phyloP scores from a whole-genome alignment of 2,797 vertebrate species.

The Gymnothorax javanicus region DNA sequence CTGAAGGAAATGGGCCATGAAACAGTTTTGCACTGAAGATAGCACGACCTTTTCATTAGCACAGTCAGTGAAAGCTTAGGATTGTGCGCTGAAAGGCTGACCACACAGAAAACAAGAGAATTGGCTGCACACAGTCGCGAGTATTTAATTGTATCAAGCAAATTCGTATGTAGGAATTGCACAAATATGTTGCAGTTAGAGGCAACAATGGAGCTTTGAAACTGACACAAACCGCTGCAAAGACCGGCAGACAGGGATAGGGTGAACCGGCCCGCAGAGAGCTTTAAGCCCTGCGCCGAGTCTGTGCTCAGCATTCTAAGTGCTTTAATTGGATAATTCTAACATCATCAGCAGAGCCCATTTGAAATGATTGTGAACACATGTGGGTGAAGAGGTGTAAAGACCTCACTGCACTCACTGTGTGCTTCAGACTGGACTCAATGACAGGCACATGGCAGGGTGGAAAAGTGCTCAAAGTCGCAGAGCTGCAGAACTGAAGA shows the following conservation, averaged over 20 bases:
- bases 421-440: background rate
- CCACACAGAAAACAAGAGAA: constrained; percentile 77
- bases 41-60: constrained; percentile 71
- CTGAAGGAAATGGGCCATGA: constrained; percentile 75
- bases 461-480: background rate
- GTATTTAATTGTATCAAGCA: constrained; percentile 79
- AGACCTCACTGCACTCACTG: background rate
- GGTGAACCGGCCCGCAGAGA: constrained; percentile 50
- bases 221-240: constrained; percentile 30
- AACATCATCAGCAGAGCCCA: constrained; percentile 63
- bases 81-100: constrained; percentile 76
- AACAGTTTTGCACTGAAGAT: constrained; percentile 70
- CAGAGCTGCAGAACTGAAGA: background rate
- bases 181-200: constrained; percentile 74
- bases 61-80: constrained; percentile 68
- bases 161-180: constrained; percentile 69
- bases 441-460: constrained; percentile 14
- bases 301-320: constrained; percentile 64
- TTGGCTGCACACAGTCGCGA: constrained; percentile 71
- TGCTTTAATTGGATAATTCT: constrained; percentile 76
- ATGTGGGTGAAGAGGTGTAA: constrained; percentile 48
- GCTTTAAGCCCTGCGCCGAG: constrained; percentile 49
- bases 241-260: constrained; percentile 64
- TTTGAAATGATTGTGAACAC: constrained; percentile 71
- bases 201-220: constrained; percentile 73